Evolutionary conservation across 2,888 invertebrate genomes (phyloP).

Genomic region (Alsophila aescularia): DNA sequence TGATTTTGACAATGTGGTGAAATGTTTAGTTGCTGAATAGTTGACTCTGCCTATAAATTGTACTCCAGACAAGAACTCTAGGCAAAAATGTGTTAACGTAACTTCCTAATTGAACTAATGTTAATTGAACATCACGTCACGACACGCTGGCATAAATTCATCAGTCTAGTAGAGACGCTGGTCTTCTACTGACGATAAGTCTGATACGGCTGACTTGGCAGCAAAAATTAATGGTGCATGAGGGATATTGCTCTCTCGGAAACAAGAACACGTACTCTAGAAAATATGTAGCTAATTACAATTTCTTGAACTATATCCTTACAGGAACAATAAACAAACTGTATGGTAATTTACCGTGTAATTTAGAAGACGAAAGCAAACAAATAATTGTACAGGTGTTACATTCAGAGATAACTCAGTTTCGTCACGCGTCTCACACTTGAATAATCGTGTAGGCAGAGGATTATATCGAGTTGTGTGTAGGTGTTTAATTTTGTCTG

Average conservation of each 20-base stretch:
- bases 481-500: conserved; percentile 9
- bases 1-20: no score
- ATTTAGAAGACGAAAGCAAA: conserved; percentile 5
- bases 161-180: conserved; percentile 34
- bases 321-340: conserved; percentile 4
- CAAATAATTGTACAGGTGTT: neutral
- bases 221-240: conserved; percentile 75
- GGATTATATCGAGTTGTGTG: neutral
- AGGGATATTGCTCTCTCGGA: conserved; percentile 70
- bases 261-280: conserved; percentile 46
- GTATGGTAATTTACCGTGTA: neutral
- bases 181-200: conserved; percentile 43
- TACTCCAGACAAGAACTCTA: no score
- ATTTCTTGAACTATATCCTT: conserved; percentile 1
- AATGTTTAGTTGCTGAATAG: neutral
- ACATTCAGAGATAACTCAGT: conserved; percentile 1
- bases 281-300: conserved; percentile 20
- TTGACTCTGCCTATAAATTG: neutral
- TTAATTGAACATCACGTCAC: conserved; percentile 39
- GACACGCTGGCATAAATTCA: conserved; percentile 34
- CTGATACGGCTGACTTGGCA: conserved; percentile 55
- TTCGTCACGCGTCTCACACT: conserved; percentile 14
- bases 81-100: no score
- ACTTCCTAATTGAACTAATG: conserved; percentile 42
- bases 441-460: conserved; percentile 15